These are phyloP conservation scores for Oscarella lobularis DNA, from an alignment of 37 sponge, comb jelly and placozoan species.

Conservation along the genomic window DNA sequence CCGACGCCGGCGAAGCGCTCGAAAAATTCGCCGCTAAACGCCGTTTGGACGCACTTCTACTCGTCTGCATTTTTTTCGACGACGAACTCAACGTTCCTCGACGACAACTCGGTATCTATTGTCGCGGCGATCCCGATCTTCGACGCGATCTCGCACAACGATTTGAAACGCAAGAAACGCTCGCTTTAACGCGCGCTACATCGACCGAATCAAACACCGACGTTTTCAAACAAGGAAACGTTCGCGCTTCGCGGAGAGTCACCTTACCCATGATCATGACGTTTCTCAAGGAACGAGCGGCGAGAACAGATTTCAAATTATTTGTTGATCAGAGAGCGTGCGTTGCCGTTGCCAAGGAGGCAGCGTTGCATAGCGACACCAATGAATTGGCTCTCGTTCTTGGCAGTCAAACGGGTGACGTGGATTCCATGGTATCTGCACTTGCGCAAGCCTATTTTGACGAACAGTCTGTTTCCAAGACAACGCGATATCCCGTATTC, in stretches of 20 bases:
- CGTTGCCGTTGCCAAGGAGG: too few species aligned
- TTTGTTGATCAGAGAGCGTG: background rate
- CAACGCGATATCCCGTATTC: background rate
- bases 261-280: background rate
- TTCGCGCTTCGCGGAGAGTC: background rate
- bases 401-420: conserved; percentile 21
- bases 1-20: background rate
- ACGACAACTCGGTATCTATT: background rate
- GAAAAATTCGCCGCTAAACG: background rate
- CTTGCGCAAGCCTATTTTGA: conserved; percentile 30
- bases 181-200: background rate
- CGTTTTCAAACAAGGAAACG: background rate
- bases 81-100: background rate
- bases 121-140: background rate
- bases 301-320: too few species aligned
- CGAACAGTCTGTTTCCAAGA: too few species aligned
- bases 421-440: conserved; percentile 51
- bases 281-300: background rate
- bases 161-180: background rate
- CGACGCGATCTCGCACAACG: too few species aligned
- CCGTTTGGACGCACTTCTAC: background rate
- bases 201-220: background rate
- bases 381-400: background rate
- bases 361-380: background rate
- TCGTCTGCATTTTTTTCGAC: background rate